Evolutionary conservation across 1,140 invertebrate species (phyloP), one percentile per base, ranked within the genome.

Genomic region (Drosophila serrata): DNA sequence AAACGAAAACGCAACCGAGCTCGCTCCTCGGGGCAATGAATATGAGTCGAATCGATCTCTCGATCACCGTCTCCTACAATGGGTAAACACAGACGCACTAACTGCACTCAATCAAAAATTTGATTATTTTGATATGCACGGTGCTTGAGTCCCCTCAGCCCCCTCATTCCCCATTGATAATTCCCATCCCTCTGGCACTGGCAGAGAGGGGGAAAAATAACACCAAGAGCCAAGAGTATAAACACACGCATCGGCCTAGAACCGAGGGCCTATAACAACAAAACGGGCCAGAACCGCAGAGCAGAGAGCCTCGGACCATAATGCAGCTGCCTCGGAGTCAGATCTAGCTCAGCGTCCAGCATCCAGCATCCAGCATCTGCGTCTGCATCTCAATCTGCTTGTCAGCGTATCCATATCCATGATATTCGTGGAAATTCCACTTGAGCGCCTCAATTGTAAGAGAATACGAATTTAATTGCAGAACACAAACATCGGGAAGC

Each of bases 61-160:
- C 22, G 43, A 35, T 31, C 60, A 37, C 27, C 67, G 43, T 62
- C 57, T 31, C 56, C 55, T 49, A 39, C 59, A 53, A 58, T 60
- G 82, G 68, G 84, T 87, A 88, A 90, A 88, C 85, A 88, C 77
- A 90, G 78, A 90, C 85, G 65, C 77, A 90, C 85, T 81, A 90
- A 88, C 85, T 85, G 85, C 85, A 90, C 85, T 90, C 85, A 90
- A 90, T 90, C 85, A 90, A 90, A 90, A 85, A 79, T 81, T 90
- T 90, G 85, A 90, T 90, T 90, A 90, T 90, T 90, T 90, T 90
- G 85, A 90, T 90, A 79, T 86, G 85, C 56, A 59, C 67, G 74
- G 75, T 90, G 81, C 85, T 88, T 85, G 73, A 88, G 84, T 73
- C 70, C 62, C 74, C 58, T 64, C 62, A 51, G 48, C 51, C 57